Evolutionary conservation across 2,113 vertebrate species (phyloP).

Genomic region (Epinephelus fuscoguttatus): DNA sequence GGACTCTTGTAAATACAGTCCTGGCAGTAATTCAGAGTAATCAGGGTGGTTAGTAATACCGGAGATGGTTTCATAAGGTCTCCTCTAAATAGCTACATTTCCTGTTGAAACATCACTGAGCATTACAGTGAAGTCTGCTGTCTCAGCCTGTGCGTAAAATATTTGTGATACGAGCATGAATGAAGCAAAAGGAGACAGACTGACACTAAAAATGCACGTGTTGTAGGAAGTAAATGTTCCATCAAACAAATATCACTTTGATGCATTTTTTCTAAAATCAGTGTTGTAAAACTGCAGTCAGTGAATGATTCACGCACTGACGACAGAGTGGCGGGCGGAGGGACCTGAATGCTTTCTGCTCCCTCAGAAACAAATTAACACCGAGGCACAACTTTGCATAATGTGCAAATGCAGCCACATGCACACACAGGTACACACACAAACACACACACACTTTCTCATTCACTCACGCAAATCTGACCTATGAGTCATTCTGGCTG

Average conservation of each 20-base stretch:
- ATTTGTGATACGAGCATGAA: neutral
- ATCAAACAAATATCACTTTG: slow-evolving; percentile 12
- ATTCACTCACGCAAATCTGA: slow-evolving; percentile 67
- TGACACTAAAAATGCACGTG: neutral
- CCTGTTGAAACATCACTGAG: neutral
- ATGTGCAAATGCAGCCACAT: slow-evolving; percentile 28
- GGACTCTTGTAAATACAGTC: neutral
- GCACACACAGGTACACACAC: slow-evolving; percentile 29
- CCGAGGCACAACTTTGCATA: slow-evolving; percentile 43
- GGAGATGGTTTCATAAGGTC: slow-evolving; percentile 31
- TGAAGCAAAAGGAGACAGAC: neutral
- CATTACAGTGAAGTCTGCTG: neutral
- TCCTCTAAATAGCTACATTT: slow-evolving; percentile 1
- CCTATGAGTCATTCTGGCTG: slow-evolving; percentile 82
- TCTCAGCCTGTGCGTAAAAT: neutral
- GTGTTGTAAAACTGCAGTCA: slow-evolving; percentile 4
- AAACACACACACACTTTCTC: slow-evolving; percentile 22
- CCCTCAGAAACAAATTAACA: slow-evolving; percentile 40
- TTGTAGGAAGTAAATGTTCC: slow-evolving; percentile 19
- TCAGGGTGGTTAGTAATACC: neutral
- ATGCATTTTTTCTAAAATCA: slow-evolving; percentile 10
- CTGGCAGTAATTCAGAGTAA: neutral
- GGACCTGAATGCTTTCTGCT: slow-evolving; percentile 9
- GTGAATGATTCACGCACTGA: slow-evolving; percentile 38
- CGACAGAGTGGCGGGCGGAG: neutral